phyloP scores from a whole-genome alignment of 2,888 invertebrate genomes.

The Ophion ventricosus region DNA sequence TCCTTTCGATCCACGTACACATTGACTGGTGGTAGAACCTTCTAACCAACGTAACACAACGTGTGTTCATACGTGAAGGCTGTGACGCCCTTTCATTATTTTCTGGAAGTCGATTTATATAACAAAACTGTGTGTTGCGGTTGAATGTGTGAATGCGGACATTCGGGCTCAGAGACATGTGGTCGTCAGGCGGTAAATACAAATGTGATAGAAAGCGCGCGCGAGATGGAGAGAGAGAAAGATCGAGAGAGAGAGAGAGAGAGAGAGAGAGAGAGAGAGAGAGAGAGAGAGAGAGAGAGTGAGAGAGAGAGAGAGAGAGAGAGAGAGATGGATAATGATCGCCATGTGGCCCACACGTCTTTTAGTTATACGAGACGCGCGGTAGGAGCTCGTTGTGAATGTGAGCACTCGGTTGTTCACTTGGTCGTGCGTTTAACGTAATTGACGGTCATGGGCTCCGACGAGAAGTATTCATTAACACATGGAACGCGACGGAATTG shows the following conservation, averaged over 20 bases:
- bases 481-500: conserved; percentile 55
- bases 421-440: conserved; percentile 69
- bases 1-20: neutral
- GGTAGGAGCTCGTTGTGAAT: conserved; percentile 41
- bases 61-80: neutral
- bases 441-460: conserved; percentile 71
- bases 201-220: conserved; percentile 27
- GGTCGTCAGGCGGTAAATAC: conserved; percentile 49
- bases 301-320: conserved; percentile 19
- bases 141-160: conserved; percentile 63
- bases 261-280: conserved; percentile 24
- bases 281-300: conserved; percentile 23
- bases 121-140: conserved; percentile 47
- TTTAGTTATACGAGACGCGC: conserved; percentile 22
- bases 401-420: conserved; percentile 63
- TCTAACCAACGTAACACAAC: neutral
- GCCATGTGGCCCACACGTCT: conserved; percentile 67
- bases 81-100: conserved; percentile 8
- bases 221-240: too few relatives aligned
- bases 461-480: conserved; percentile 73
- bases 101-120: conserved; percentile 23
- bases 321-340: conserved; percentile 36
- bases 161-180: conserved; percentile 61
- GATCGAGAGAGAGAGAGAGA: conserved; percentile 27
- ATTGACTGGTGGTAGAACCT: neutral